Evolutionary conservation across 1,140 invertebrate species (phyloP), one percentile per base, ranked within the genome.

Genomic region (Megalopta genalis): DNA sequence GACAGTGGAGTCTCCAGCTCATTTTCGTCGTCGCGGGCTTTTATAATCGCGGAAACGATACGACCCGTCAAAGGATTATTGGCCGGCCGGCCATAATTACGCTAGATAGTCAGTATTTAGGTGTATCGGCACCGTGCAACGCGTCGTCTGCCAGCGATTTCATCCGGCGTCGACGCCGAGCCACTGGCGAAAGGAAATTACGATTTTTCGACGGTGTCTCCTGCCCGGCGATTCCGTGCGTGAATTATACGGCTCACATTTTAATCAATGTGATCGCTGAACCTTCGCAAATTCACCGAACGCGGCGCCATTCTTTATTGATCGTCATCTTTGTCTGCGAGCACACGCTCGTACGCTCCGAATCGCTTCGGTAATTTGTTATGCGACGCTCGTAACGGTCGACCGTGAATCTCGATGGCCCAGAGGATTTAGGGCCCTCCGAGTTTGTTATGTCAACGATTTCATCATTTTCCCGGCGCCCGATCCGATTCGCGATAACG

Each of bases 121-220:
- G 67, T 54, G 80, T 62, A 75, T 79, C 76, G 57, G 27, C 27
- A 27, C 16, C 81, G 71, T 77, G 59, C 52, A 37, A 14, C 32
- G 57, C 70, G 27, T 71, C 57, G 57, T 52, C 49, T 18, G 32
- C 32, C 46, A 59, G 73, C 72, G 77, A 81, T 83, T 81, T 83
- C 63, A 54, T 42, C 25, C 73, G 25, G 77, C 72, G 72, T 63
- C 68, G 63, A 54, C 46, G 66, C 68, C 67, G 73, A 83, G 66
- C 68, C 64, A 46, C 73, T 77, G 59, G 42, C 9, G 57, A 75
- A 73, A 81, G 68, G 79, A 83, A 83, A 83, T 81, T 81, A 77
- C 80, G 73, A 81, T 81, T 81, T 68, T 83, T 68, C 63, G 57
- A 2, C 14, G 21, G 18, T 18, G 25, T 37, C 21, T 8, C 42